Conservation (phyloP, 2,113 vertebrate genomes). For the Pelecanoides urinatrix region DNA sequence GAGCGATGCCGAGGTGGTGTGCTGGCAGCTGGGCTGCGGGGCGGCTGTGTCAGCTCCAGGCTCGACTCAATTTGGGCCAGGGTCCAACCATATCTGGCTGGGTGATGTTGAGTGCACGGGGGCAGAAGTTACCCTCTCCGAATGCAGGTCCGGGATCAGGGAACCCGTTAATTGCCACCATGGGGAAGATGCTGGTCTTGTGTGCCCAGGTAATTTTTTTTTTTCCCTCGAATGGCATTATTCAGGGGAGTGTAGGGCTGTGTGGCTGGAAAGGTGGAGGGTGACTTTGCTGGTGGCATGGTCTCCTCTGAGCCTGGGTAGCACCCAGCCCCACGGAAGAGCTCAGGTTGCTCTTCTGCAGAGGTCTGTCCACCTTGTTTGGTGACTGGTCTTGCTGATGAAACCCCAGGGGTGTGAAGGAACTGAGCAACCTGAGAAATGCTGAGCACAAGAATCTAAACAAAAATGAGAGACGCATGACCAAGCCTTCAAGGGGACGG, state of each 20-base stretch:
- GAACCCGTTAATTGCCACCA: conserved; percentile 42
- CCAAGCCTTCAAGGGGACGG: neutral
- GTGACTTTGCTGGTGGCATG: neutral
- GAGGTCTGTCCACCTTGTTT: neutral
- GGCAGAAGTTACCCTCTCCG: conserved; percentile 45
- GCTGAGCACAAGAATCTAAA: neutral
- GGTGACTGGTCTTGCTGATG: neutral
- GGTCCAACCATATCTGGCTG: conserved; percentile 52
- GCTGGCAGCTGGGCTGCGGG: conserved; percentile 56
- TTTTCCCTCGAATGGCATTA: neutral
- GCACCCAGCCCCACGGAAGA: neutral
- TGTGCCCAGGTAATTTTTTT: conserved; percentile 55
- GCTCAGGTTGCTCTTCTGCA: neutral
- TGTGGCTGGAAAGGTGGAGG: neutral
- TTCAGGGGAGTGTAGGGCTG: neutral
- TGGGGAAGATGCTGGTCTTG: conserved; percentile 36
- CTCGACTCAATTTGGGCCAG: neutral
- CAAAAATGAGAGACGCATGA: neutral
- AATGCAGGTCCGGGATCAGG: conserved; percentile 48
- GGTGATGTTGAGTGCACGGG: conserved; percentile 53
- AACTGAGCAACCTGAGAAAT: neutral
- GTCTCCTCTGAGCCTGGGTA: neutral
- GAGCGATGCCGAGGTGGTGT: conserved; percentile 20
- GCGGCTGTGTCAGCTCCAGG: neutral
- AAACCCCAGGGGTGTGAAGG: neutral